Evolutionary conservation across 2,888 invertebrate genomes (phyloP).

Genomic region (Bimastos eiseni): DNA sequence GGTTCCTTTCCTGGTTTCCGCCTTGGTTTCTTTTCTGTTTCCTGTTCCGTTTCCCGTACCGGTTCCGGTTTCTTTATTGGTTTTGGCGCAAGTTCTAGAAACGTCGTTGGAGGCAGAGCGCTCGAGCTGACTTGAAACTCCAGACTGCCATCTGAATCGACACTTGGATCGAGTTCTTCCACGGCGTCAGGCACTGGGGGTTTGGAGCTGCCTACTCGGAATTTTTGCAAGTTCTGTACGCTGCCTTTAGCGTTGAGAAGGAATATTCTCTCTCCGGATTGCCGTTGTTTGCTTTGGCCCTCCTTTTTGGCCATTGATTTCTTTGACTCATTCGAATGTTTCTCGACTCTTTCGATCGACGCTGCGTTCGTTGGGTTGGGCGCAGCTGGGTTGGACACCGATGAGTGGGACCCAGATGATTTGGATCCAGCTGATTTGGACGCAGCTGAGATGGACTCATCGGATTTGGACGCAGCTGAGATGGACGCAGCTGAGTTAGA

Average conservation of each 20-base stretch:
- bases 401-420: too few relatives aligned
- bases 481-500: too few relatives aligned
- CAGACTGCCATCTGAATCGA: too few relatives aligned
- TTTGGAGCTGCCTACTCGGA: background rate
- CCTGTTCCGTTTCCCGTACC: too few relatives aligned
- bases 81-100: background rate
- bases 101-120: background rate
- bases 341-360: background rate
- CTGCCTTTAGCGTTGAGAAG: background rate
- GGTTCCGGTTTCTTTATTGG: too few relatives aligned
- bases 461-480: too few relatives aligned
- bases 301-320: background rate
- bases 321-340: background rate
- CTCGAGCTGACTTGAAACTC: background rate
- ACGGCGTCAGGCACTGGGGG: background rate
- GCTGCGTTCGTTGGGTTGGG: background rate
- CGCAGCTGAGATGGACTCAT: too few relatives aligned
- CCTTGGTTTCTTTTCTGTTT: too few relatives aligned
- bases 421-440: too few relatives aligned
- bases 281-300: background rate
- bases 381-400: background rate
- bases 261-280: too few relatives aligned
- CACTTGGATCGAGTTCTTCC: too few relatives aligned
- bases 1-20: background rate
- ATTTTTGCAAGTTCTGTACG: background rate